Conservation (phyloP, 1,140 invertebrate genomes). For the Cotesia glomerata region DNA sequence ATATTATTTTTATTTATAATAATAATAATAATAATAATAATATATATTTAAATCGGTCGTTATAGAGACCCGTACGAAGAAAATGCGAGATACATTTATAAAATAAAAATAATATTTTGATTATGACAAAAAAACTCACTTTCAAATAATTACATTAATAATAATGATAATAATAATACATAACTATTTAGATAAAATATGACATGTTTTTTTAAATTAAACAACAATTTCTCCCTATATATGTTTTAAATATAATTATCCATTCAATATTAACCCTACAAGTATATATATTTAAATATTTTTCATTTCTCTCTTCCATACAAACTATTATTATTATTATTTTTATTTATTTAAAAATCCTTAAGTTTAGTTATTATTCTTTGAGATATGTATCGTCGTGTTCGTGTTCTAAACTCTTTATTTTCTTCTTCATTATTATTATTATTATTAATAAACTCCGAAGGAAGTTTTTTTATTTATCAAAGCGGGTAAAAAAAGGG, state of each 20-base stretch:
- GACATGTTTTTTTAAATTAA: conserved; percentile 61
- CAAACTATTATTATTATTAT: conserved; percentile 35
- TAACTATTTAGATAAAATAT: conserved; percentile 61
- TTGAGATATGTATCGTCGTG: conserved; percentile 65
- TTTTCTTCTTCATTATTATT: conserved; percentile 30
- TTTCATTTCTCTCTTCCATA: background rate
- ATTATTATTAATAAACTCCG: conserved; percentile 14
- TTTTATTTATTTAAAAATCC: conserved; percentile 51
- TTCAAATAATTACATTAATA: conserved; percentile 41
- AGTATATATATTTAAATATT: conserved; percentile 55
- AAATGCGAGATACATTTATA: no score
- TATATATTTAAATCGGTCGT: background rate
- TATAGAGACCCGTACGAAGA: no score
- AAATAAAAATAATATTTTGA: conserved; percentile 31
- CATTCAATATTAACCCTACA: no score
- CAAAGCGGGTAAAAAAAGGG: background rate
- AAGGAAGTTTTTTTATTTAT: background rate
- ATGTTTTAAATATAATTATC: background rate
- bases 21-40: background rate
- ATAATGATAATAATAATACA: conserved; percentile 46
- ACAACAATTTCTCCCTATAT: conserved; percentile 53
- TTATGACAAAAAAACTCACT: conserved; percentile 30
- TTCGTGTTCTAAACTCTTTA: conserved; percentile 35
- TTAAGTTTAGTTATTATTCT: conserved; percentile 64
- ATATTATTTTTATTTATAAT: conserved; percentile 32